A percentile compares a stretch with the other conserved stretches of the same genome.
phyloP scores from a whole-genome alignment of 2,888 invertebrate species.

The Cabera pusaria region DNA sequence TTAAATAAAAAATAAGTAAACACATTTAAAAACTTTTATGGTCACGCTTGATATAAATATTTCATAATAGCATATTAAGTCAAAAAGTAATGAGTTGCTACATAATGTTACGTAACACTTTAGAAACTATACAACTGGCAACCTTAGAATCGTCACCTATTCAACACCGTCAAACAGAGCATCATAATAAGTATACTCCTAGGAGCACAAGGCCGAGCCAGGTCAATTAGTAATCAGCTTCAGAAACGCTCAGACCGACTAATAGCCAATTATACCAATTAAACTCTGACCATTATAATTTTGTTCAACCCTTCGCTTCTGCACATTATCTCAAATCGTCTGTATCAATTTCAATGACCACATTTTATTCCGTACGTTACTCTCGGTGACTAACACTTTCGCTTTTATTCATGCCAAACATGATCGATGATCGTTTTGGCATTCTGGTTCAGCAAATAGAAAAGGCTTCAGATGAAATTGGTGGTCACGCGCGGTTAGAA shows the following conservation, averaged over 20 bases:
- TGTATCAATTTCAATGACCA: constrained; percentile 21
- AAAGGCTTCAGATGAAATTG: constrained; percentile 17
- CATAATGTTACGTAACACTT: constrained; percentile 10
- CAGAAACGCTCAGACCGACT: constrained; percentile 58
- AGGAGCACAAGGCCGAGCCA: constrained; percentile 51
- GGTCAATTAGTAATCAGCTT: constrained; percentile 78
- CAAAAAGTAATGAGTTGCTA: constrained; percentile 17
- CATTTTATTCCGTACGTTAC: constrained; percentile 21
- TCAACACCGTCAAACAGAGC: constrained; percentile 18
- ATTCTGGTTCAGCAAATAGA: constrained; percentile 20
- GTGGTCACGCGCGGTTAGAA: constrained; percentile 31
- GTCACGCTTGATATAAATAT: no score
- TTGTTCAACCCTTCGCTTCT: constrained; percentile 45
- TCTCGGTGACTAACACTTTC: constrained; percentile 25
- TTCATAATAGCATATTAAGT: constrained; percentile 10
- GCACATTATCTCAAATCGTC: constrained; percentile 26
- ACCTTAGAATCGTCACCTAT: constrained; percentile 22
- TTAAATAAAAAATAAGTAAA: no score
- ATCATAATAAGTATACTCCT: constrained; percentile 6
- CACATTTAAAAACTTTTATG: no score
- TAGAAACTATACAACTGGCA: constrained; percentile 9
- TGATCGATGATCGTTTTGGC: constrained; percentile 18
- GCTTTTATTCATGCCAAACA: constrained; percentile 20
- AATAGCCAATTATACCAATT: constrained; percentile 73
- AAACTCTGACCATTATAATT: constrained; percentile 68